Evolutionary conservation across 2,888 invertebrate genomes (phyloP), one percentile per base, ranked within the genome.

Genomic region (Digitonthophagus gazella): DNA sequence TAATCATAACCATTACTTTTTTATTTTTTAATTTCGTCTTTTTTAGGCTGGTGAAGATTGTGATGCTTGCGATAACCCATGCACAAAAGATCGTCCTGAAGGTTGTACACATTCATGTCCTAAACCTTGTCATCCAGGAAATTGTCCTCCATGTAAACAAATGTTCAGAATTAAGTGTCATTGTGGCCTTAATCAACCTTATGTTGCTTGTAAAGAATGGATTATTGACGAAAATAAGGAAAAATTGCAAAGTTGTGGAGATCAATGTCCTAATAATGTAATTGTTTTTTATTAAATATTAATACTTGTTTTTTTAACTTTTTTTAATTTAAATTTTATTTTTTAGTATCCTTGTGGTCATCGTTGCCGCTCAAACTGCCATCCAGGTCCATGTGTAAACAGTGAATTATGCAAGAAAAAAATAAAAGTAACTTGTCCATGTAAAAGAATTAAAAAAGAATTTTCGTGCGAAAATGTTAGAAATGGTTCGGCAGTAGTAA

Each of bases 231-330:
- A 85, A 63, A 78, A 80, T 54, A 81, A 66, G 81, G 84, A 54
- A 64, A 79, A 80, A 72, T 76, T 82, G 70, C 81, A 80, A 58
- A 83, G 83, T 68, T 97, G 97, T 80, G 91, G 92, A 55, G 93
- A 93, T 80, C 93, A 92, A 72, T 97, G 97, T 78, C 91, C 95
- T 0, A 93, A 91, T 84, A 90, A 87, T 22, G 92, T 92, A 81
- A 83, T 85, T 81, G 19, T 63, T 15, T 19, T 70, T 16, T 15
- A 15, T 58, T 19, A 8, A 58, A 2, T 3, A 1, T 18, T 1
- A 16, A 18, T 58, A 4, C 16, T 18, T 15, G 61, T 64, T 65
- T 55, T 56, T 71, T n/a, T 18, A 67, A 64, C 19, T 14, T 8
- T 64, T 67, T 67, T 15, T 69, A 67, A 18, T 61, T 67, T 57